These are phyloP conservation scores for Eulithis prunata DNA, from an alignment of 2,888 invertebrate species.

Conservation along the genomic window DNA sequence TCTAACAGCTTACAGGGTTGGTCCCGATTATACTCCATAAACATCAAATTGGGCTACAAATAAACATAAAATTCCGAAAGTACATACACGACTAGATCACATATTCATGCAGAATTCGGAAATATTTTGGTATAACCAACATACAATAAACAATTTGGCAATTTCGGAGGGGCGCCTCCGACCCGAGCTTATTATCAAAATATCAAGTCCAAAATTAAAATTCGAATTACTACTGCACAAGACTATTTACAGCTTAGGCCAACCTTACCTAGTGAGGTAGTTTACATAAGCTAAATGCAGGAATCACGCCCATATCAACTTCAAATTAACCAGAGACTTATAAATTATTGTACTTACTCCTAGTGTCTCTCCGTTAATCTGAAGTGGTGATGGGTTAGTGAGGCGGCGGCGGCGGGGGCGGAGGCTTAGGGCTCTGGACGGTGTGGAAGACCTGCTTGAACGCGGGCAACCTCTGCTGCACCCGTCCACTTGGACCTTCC, in stretches of 20 bases:
- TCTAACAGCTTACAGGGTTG: constrained; percentile 77
- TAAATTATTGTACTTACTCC: constrained; percentile 43
- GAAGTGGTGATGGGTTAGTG: constrained; percentile 56
- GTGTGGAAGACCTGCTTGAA: constrained; percentile 81
- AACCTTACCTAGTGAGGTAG: constrained; percentile 83
- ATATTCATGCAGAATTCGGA: constrained; percentile 85
- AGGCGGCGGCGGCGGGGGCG: constrained; percentile 75
- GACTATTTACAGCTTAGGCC: constrained; percentile 78
- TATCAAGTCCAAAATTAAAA: constrained; percentile 61
- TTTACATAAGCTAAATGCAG: constrained; percentile 77
- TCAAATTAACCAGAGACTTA: constrained; percentile 34
- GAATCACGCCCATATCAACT: constrained; percentile 43
- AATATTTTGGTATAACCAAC: constrained; percentile 81
- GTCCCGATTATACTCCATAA: constrained; percentile 78
- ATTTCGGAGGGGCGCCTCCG: constrained; percentile 59
- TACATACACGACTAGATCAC: constrained; percentile 84
- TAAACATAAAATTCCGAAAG: constrained; percentile 82
- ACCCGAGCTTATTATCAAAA: constrained; percentile 59
- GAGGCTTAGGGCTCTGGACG: constrained; percentile 77
- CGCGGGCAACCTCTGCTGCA: constrained; percentile 72
- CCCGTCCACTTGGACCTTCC: constrained; percentile 63
- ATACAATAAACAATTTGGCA: constrained; percentile 80
- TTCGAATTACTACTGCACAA: constrained; percentile 66
- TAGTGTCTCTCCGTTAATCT: constrained; percentile 32
- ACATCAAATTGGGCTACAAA: constrained; percentile 76